A percentile compares a stretch with the other conserved stretches of the same genome.
Conservation (phyloP, 1,140 invertebrate genomes). For the Papilio xuthus region DNA sequence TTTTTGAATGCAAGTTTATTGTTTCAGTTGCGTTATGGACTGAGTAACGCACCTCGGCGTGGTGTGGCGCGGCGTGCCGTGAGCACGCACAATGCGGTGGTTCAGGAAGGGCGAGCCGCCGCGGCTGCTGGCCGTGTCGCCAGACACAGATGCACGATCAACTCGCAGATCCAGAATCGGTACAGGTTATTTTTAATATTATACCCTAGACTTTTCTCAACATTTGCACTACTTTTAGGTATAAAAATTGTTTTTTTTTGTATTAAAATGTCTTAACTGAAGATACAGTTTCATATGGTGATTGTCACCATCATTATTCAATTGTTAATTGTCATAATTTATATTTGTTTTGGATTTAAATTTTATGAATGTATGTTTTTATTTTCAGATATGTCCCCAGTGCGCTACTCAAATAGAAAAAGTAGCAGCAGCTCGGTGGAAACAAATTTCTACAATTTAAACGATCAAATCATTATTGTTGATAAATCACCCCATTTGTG, state of each 20-base stretch:
- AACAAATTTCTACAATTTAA: slow-evolving; percentile 86
- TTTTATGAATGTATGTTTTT: slow-evolving; percentile 43
- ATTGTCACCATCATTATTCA: not conserved
- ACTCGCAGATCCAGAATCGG: slow-evolving; percentile 78
- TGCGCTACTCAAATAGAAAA: slow-evolving; percentile 84
- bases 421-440: slow-evolving; percentile 86
- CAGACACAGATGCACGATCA: slow-evolving; percentile 68
- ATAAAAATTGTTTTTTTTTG: not conserved
- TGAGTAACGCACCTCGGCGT: slow-evolving; percentile 42
- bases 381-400: slow-evolving; percentile 85
- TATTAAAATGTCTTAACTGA: not conserved
- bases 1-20: slow-evolving; percentile 26
- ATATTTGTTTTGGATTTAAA: too few relatives aligned
- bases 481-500: slow-evolving; percentile 80
- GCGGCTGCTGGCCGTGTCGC: slow-evolving; percentile 86
- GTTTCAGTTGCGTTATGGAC: slow-evolving; percentile 56
- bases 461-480: slow-evolving; percentile 82
- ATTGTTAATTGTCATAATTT: too few relatives aligned
- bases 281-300: not conserved
- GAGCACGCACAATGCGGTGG: slow-evolving; percentile 84
- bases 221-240: not conserved
- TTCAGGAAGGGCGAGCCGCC: slow-evolving; percentile 86
- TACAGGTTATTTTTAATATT: slow-evolving; percentile 56
- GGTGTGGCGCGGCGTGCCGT: slow-evolving; percentile 37
- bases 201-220: slow-evolving; percentile 11